Evolutionary conservation across 2,797 vertebrate species (phyloP), one percentile per base, ranked within the genome.

Genomic region (Phrynocephalus guinanensis): DNA sequence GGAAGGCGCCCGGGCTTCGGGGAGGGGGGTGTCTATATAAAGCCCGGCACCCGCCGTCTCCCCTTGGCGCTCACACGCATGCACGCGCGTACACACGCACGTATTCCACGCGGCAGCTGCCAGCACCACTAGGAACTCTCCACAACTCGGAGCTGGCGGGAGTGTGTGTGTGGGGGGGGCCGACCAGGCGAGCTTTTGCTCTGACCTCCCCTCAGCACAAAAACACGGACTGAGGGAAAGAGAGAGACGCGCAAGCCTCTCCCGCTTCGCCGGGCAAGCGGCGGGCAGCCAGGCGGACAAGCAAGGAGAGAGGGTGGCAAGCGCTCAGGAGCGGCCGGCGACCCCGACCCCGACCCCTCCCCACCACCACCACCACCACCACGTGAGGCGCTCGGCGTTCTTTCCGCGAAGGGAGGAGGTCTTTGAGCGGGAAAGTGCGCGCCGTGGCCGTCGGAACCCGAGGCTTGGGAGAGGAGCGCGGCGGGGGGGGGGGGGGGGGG

Each of bases 351-450:
- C 2, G 2, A 1, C 38, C 38, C 38, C 3, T 44, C 38, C 38
- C 38, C 66, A 20, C 3, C 26, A 48, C 4, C 38, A 20, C 3
- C 26, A 48, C 4, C 38, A 8, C 6, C 82, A 9, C 38, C 83
- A 88, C 83, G 87, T 88, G 77, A 88, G 87, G 9, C 38, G 13
- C 82, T n/a, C 10, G 2, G 38, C 73, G 70, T 87, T 52, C 44
- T 44, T 4, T 13, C 16, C 13, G 1, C 0, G 33, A 5, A 6
- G 52, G 70, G 4, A 81, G n/a, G 18, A 81, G n/a, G 18, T 44
- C 38, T 5, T 56, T 0, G 50, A 1, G 24, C 1, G 38, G 20
- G 60, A 5, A 16, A 18, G 22, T 56, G 33, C 30, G 5, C 4
- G 3, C 13, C 3, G 18, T 0, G 6, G 80, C 24, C 1, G 82